Conservation (phyloP, 2,888 invertebrate species). For the Mongoloraphidia duomilia region DNA sequence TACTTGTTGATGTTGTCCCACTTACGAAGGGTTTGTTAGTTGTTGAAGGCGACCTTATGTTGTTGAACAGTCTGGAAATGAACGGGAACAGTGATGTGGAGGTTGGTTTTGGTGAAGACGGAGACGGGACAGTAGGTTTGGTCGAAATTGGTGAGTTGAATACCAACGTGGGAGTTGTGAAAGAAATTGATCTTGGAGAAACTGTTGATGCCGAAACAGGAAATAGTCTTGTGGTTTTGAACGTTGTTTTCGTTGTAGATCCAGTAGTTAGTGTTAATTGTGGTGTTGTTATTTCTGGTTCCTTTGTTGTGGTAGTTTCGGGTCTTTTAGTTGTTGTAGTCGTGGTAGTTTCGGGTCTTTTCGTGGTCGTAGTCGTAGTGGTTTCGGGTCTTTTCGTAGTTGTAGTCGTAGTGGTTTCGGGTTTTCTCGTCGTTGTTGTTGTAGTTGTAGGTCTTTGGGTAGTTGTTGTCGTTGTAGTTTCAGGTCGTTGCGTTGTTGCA, state of each 20-base stretch:
- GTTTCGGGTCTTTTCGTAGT: conserved; percentile 10
- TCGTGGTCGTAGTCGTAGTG: conserved; percentile 24
- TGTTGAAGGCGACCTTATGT: not conserved
- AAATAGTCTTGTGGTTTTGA: conserved; percentile 18
- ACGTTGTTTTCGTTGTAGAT: conserved; percentile 16
- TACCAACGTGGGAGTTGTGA: no score
- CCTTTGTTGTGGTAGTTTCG: not conserved
- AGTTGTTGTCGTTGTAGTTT: conserved; percentile 6
- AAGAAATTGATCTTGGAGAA: not conserved
- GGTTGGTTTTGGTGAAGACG: no score
- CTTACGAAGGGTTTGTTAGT: conserved; percentile 8
- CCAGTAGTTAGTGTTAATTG: not conserved
- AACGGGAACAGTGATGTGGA: no score
- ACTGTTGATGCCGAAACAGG: conserved; percentile 20
- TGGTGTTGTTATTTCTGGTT: not conserved
- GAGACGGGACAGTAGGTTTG: no score
- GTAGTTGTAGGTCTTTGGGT: conserved; percentile 2
- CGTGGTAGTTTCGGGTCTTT: conserved; percentile 27
- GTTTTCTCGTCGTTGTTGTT: conserved; percentile 17
- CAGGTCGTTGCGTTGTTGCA: conserved; percentile 7
- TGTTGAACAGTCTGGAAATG: not conserved
- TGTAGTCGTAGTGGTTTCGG: conserved; percentile 25
- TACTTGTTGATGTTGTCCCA: conserved; percentile 2
- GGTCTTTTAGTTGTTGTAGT: conserved; percentile 16
- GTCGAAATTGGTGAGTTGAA: no score